Evolutionary conservation across 2,113 vertebrate species (phyloP).

Genomic region (Cebidichthys violaceus): DNA sequence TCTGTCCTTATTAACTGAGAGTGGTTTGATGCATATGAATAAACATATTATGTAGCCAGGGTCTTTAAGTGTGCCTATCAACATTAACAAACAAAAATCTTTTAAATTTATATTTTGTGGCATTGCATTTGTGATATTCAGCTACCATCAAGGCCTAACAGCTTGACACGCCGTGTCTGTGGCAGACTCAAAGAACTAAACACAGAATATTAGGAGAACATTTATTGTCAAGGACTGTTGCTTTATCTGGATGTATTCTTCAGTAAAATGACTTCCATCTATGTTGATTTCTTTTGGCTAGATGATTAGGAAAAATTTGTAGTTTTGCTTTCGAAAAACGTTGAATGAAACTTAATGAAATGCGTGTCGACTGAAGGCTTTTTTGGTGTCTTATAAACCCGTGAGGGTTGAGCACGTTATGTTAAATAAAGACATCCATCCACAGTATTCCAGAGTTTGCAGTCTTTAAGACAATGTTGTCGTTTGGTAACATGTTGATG

Average conservation of each 20-base stretch:
- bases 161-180: not conserved
- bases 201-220: not conserved
- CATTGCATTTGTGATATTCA: slow-evolving; percentile 15
- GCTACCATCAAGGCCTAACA: not conserved
- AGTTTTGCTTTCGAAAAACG: not conserved
- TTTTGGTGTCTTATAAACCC: too few relatives aligned
- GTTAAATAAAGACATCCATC: too few relatives aligned
- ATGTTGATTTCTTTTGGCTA: not conserved
- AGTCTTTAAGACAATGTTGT: not conserved
- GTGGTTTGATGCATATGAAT: slow-evolving; percentile 28
- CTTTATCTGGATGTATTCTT: not conserved
- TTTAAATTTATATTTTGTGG: not conserved
- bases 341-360: not conserved
- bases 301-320: not conserved
- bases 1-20: slow-evolving; percentile 15
- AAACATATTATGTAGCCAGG: slow-evolving; percentile 32
- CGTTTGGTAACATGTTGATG: too few relatives aligned
- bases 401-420: too few relatives aligned
- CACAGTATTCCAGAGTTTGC: not conserved
- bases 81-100: not conserved
- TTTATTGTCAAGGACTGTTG: not conserved
- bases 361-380: not conserved
- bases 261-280: not conserved
- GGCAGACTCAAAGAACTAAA: not conserved
- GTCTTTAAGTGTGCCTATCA: slow-evolving; percentile 23